A percentile compares a stretch with the other conserved stretches of the same genome.
These are phyloP conservation scores for Chaenogobius annularis DNA, from an alignment of 2,113 vertebrate species.

Conservation along the genomic window DNA sequence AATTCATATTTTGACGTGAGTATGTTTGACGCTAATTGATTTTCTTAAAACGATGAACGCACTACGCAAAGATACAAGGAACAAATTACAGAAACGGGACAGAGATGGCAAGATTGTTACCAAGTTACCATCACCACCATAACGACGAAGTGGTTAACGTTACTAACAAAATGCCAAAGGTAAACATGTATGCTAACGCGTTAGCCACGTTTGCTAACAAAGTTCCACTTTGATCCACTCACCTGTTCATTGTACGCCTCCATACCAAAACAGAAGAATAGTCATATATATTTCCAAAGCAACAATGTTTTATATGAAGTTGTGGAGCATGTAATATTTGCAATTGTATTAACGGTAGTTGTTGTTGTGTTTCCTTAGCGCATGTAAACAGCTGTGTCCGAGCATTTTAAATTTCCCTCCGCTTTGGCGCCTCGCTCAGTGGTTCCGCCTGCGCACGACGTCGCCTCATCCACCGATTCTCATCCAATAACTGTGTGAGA, in stretches of 20 bases:
- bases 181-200: constrained; percentile 43
- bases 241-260: constrained; percentile 62
- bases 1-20: no score
- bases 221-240: constrained; percentile 2
- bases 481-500: background rate
- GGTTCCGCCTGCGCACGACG: constrained; percentile 53
- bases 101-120: background rate
- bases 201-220: constrained; percentile 31
- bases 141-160: background rate
- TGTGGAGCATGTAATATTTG: background rate
- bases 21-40: no score
- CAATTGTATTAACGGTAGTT: background rate
- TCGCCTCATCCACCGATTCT: background rate
- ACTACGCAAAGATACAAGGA: background rate
- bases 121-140: background rate
- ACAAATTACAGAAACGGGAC: background rate
- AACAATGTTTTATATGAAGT: background rate
- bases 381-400: constrained; percentile 20
- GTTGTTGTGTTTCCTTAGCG: background rate
- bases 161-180: background rate
- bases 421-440: constrained; percentile 32
- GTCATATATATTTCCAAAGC: background rate
- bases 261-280: constrained; percentile 33
- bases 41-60: background rate
- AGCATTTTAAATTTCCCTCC: constrained; percentile 78